Percentiles rank a stretch among this genome's conserved stretches.
These are phyloP conservation scores for Phanerotoma sp. DNA, from an alignment of 2,888 invertebrate species.

Conservation along the genomic window DNA sequence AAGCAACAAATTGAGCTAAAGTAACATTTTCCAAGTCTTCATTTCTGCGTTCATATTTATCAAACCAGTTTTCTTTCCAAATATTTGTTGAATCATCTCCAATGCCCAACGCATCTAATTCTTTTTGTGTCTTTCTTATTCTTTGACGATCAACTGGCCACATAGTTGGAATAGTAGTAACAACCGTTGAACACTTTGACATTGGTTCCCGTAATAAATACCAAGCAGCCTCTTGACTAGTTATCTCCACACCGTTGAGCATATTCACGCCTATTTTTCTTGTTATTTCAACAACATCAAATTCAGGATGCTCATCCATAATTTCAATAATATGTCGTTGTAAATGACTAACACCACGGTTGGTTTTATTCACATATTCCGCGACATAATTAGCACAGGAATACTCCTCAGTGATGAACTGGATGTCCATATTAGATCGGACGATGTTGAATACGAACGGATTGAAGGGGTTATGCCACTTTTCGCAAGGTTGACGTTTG, in stretches of 20 bases:
- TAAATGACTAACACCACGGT: slow-evolving; percentile 38
- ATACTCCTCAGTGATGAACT: slow-evolving; percentile 31
- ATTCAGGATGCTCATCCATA: slow-evolving; percentile 47
- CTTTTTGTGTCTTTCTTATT: slow-evolving; percentile 45
- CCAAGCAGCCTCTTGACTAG: slow-evolving; percentile 18
- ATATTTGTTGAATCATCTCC: slow-evolving; percentile 43
- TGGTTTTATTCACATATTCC: slow-evolving; percentile 38
- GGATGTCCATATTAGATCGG: slow-evolving; percentile 32
- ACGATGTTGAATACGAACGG: slow-evolving; percentile 31
- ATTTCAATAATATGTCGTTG: slow-evolving; percentile 31
- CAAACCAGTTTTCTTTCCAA: slow-evolving; percentile 55
- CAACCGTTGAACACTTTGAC: slow-evolving; percentile 22
- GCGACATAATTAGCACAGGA: slow-evolving; percentile 33
- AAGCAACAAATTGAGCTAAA: slow-evolving; percentile 53
- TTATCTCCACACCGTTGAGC: slow-evolving; percentile 10
- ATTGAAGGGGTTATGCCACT: slow-evolving; percentile 35
- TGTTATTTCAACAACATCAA: slow-evolving; percentile 40
- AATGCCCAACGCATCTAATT: slow-evolving; percentile 37
- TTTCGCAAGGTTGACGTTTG: slow-evolving; percentile 29
- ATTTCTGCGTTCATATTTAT: slow-evolving; percentile 54
- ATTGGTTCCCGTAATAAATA: slow-evolving; percentile 12
- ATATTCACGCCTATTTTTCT: slow-evolving; percentile 31
- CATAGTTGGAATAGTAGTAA: slow-evolving; percentile 32
- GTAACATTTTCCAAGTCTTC: slow-evolving; percentile 41
- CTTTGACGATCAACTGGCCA: slow-evolving; percentile 52